These are phyloP conservation scores for Eudasyphora cyanicolor DNA, from an alignment of 2,888 invertebrate species.

Conservation along the genomic window DNA sequence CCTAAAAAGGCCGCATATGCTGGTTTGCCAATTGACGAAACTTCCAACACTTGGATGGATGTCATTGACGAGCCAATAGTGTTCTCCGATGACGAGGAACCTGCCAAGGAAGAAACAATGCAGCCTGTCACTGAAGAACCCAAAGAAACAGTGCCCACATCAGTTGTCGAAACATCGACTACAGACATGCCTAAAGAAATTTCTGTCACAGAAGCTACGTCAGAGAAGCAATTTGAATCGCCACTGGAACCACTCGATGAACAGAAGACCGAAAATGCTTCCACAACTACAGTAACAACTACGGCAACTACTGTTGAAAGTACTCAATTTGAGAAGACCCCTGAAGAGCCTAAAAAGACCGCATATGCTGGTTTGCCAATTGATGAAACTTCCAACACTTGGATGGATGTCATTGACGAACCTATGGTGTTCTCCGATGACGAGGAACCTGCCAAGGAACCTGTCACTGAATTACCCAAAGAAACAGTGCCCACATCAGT, in stretches of 20 bases:
- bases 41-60: conserved; percentile 75
- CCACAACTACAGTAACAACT: not conserved
- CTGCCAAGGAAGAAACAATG: conserved; percentile 7
- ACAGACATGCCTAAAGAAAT: too few species aligned
- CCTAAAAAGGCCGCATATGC: conserved; percentile 60
- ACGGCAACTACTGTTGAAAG: conserved; percentile 4
- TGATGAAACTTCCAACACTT: conserved; percentile 73
- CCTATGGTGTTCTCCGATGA: conserved; percentile 71
- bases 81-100: conserved; percentile 69
- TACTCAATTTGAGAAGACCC: conserved; percentile 22
- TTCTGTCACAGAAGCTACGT: not conserved
- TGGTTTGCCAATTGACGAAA: conserved; percentile 75
- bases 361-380: conserved; percentile 74
- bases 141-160: not conserved
- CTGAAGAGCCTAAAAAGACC: conserved; percentile 67
- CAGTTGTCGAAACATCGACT: conserved; percentile 50
- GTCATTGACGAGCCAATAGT: conserved; percentile 76
- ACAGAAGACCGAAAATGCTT: conserved; percentile 24
- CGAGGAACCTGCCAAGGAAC: conserved; percentile 40
- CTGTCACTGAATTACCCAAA: not conserved
- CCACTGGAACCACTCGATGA: conserved; percentile 28
- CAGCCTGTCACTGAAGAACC: not conserved
- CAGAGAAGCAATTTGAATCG: not conserved
- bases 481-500: not conserved
- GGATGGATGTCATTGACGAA: conserved; percentile 76